phyloP scores from a whole-genome alignment of 2,797 vertebrate genomes.

The Echeneis naucrates region DNA sequence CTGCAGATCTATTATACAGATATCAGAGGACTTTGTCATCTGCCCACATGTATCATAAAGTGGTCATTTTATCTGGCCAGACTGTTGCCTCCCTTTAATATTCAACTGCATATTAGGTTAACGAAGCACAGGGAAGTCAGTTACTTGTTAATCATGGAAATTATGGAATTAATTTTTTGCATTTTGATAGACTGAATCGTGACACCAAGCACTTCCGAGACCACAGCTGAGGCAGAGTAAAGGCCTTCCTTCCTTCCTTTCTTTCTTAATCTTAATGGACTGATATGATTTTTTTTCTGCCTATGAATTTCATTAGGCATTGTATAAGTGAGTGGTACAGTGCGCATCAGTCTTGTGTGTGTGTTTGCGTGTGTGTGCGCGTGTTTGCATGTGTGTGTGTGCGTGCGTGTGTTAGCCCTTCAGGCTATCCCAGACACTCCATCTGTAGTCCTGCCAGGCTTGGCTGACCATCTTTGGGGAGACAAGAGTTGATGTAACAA shows the following conservation, averaged over 20 bases:
- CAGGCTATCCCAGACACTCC: slow-evolving; percentile 46
- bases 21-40: neutral
- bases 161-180: slow-evolving; percentile 11
- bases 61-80: neutral
- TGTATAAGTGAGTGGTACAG: neutral
- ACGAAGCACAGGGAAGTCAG: neutral
- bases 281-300: neutral
- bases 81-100: slow-evolving; percentile 4
- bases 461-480: slow-evolving; percentile 33
- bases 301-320: neutral
- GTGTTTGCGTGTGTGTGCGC: slow-evolving; percentile 5
- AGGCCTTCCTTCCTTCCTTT: neutral
- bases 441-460: slow-evolving; percentile 57
- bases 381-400: neutral
- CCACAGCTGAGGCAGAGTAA: neutral
- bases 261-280: too few species aligned
- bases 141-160: slow-evolving; percentile 1
- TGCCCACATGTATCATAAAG: slow-evolving; percentile 1
- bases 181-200: neutral
- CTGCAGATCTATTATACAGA: slow-evolving; percentile 2
- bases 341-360: neutral
- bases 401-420: slow-evolving; percentile 13
- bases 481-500: slow-evolving; percentile 26
- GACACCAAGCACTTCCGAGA: neutral
- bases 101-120: neutral